Evolutionary conservation across 2,113 vertebrate species (phyloP).

Genomic region (Tylochromis polylepis): DNA sequence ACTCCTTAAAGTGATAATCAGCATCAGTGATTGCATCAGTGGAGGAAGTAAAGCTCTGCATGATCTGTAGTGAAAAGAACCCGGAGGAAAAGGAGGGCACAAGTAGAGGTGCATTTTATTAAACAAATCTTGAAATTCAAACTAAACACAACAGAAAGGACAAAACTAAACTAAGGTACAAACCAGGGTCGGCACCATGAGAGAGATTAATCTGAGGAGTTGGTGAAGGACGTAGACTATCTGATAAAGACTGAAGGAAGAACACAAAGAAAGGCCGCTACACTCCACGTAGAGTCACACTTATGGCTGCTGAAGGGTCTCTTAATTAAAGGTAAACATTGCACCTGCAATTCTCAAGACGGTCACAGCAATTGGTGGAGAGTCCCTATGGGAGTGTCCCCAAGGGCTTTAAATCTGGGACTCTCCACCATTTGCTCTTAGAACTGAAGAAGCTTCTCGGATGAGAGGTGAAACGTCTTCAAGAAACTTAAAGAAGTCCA

Average conservation of each 20-base stretch:
- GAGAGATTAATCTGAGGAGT: background rate
- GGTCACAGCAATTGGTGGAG: too few relatives aligned
- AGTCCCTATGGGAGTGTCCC: too few relatives aligned
- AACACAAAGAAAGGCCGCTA: background rate
- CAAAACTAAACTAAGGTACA: background rate
- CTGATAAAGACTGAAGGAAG: background rate
- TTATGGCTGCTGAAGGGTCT: background rate
- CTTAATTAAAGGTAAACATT: background rate
- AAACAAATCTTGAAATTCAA: background rate
- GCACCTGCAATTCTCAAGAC: background rate
- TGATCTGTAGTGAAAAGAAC: background rate
- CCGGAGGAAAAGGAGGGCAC: background rate
- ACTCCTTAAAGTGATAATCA: background rate
- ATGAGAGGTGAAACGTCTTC: too few relatives aligned
- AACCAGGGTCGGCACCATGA: accelerated
- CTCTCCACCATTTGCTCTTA: too few relatives aligned
- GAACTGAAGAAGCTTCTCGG: too few relatives aligned
- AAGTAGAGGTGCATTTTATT: background rate
- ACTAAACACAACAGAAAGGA: background rate
- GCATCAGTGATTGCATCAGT: background rate
- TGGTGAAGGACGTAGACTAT: background rate
- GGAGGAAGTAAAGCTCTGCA: background rate
- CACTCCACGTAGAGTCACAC: background rate
- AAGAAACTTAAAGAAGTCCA: too few relatives aligned
- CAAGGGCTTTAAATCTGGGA: too few relatives aligned